These are phyloP conservation scores for Holothuria glaberrima DNA, from an alignment of 35 echinoderm and acorn worm species.

Conservation along the genomic window DNA sequence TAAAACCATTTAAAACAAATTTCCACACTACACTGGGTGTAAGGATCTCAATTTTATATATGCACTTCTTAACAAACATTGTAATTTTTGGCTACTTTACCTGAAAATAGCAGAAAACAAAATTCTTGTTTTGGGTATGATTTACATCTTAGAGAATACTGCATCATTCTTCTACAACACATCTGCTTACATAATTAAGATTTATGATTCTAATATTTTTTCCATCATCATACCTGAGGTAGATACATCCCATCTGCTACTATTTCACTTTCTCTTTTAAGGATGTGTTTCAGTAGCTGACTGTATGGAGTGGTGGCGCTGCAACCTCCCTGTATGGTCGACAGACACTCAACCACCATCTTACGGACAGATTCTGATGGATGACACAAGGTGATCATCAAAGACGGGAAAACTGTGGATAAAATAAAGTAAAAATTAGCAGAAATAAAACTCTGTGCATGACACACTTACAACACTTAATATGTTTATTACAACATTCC, in stretches of 20 bases:
- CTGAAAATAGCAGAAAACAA: neutral
- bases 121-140: neutral
- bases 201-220: too few relatives aligned
- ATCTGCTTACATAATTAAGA: too few relatives aligned
- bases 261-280: conserved; percentile 63
- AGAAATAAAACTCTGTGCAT: too few relatives aligned
- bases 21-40: neutral
- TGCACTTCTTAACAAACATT: neutral
- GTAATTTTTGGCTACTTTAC: too few relatives aligned
- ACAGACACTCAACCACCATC: conserved; percentile 48
- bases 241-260: conserved; percentile 67
- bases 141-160: neutral
- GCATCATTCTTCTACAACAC: too few relatives aligned
- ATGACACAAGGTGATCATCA: conserved; percentile 63
- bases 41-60: neutral
- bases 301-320: conserved; percentile 51
- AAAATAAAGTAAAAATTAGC: neutral
- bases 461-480: too few relatives aligned
- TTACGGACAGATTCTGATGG: conserved; percentile 71
- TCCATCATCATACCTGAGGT: conserved; percentile 60
- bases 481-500: too few relatives aligned
- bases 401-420: conserved; percentile 56
- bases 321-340: conserved; percentile 32
- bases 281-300: conserved; percentile 54
- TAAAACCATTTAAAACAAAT: too few relatives aligned